Evolutionary conservation across 2,113 vertebrate genomes (phyloP).

Genomic region (Hippocampus guttulatus): DNA sequence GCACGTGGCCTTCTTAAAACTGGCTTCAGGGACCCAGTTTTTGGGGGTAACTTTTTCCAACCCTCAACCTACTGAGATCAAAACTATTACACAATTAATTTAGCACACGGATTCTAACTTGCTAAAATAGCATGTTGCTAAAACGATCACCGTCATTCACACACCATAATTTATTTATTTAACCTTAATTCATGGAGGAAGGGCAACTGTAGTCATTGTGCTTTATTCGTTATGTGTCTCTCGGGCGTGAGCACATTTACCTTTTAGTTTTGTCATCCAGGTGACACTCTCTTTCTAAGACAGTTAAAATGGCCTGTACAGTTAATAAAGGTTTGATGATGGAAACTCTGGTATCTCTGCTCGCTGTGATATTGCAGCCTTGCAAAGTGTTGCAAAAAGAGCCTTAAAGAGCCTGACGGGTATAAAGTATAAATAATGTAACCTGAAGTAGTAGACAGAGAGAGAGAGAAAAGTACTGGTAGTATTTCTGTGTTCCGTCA

Average conservation of each 20-base stretch:
- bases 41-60: not conserved
- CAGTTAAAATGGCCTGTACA: not conserved
- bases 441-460: constrained; percentile 2
- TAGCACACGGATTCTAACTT: too few relatives aligned
- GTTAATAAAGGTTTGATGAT: not conserved
- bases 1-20: too few relatives aligned
- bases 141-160: too few relatives aligned
- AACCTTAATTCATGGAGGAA: too few relatives aligned
- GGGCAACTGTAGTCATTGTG: too few relatives aligned
- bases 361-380: constrained; percentile 20
- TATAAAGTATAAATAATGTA: constrained; percentile 64
- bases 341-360: constrained; percentile 4
- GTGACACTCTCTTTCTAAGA: not conserved
- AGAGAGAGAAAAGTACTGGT: not conserved
- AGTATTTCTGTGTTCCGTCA: constrained; percentile 27
- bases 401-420: constrained; percentile 57
- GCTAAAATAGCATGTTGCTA: too few relatives aligned
- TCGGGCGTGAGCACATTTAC: not conserved
- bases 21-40: too few relatives aligned
- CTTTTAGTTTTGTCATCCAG: not conserved
- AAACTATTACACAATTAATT: not conserved
- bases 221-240: not conserved
- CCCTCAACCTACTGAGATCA: not conserved
- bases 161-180: too few relatives aligned
- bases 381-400: constrained; percentile 44